Evolutionary conservation across 2,888 invertebrate genomes (phyloP).

Genomic region (Crocallis elinguaria): DNA sequence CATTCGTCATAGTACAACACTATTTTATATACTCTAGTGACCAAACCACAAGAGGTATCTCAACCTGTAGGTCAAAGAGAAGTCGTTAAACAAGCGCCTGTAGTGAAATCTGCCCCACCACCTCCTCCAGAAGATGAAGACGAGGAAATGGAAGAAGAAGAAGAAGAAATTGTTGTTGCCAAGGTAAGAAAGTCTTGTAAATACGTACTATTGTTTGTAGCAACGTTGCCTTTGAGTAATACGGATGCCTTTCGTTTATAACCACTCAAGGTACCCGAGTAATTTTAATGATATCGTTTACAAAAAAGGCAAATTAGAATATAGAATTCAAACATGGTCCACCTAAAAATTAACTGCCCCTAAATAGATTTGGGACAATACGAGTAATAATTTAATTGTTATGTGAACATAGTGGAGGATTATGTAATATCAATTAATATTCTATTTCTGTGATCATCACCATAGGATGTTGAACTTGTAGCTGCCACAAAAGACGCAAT

Average conservation of each 20-base stretch:
- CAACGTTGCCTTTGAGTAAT: background rate
- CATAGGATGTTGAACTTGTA: conserved; percentile 49
- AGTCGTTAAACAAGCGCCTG: conserved; percentile 41
- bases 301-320: too few species aligned
- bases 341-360: too few species aligned
- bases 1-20: background rate
- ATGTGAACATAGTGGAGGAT: too few species aligned
- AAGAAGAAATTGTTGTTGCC: conserved; percentile 38
- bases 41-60: conserved; percentile 45
- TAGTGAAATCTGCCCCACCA: conserved; percentile 40
- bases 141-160: conserved; percentile 57
- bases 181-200: conserved; percentile 46
- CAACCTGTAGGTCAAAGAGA: conserved; percentile 46
- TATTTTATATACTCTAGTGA: conserved; percentile 46
- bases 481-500: conserved; percentile 41
- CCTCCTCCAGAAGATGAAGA: conserved; percentile 57
- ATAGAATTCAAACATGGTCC: too few species aligned
- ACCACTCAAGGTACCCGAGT: too few species aligned
- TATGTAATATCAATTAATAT: too few species aligned
- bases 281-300: too few species aligned
- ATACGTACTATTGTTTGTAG: too few species aligned
- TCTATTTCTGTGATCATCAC: conserved; percentile 23
- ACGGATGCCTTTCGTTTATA: background rate
- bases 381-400: too few species aligned
- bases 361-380: too few species aligned